Conservation (phyloP, 2,113 vertebrate species). For the Neogobius melanostomus region DNA sequence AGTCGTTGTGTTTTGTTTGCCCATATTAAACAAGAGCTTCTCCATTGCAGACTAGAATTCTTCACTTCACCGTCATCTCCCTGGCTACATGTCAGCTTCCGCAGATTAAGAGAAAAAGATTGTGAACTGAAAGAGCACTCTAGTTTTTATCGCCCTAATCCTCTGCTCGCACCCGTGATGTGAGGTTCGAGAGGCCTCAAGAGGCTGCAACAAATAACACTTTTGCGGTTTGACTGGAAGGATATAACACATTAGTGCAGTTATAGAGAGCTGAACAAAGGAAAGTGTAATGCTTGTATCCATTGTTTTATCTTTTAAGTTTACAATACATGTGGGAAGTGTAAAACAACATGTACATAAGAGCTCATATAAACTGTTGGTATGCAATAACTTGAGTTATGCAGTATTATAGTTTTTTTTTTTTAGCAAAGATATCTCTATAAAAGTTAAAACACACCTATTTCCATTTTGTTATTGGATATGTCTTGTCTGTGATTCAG, state of each 20-base stretch:
- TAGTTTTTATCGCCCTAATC: constrained; percentile 43
- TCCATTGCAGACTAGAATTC: constrained; percentile 32
- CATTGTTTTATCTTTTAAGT: not conserved
- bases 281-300: not conserved
- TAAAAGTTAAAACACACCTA: too few relatives aligned
- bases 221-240: constrained; percentile 37
- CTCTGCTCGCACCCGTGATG: constrained; percentile 31
- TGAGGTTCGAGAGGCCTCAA: constrained; percentile 26
- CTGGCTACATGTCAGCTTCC: constrained; percentile 34
- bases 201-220: constrained; percentile 35
- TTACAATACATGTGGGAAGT: not conserved
- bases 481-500: too few relatives aligned
- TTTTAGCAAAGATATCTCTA: too few relatives aligned
- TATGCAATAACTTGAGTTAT: too few relatives aligned
- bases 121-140: constrained; percentile 20
- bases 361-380: too few relatives aligned
- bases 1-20: constrained; percentile 10
- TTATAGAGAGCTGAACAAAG: not conserved
- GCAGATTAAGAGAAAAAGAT: constrained; percentile 48
- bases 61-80: constrained; percentile 28
- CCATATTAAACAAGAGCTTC: constrained; percentile 6
- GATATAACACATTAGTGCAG: not conserved
- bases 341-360: not conserved
- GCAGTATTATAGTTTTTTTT: too few relatives aligned
- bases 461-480: too few relatives aligned